phyloP scores from a whole-genome alignment of 2,888 invertebrate species.

The Brachylomia viminalis region DNA sequence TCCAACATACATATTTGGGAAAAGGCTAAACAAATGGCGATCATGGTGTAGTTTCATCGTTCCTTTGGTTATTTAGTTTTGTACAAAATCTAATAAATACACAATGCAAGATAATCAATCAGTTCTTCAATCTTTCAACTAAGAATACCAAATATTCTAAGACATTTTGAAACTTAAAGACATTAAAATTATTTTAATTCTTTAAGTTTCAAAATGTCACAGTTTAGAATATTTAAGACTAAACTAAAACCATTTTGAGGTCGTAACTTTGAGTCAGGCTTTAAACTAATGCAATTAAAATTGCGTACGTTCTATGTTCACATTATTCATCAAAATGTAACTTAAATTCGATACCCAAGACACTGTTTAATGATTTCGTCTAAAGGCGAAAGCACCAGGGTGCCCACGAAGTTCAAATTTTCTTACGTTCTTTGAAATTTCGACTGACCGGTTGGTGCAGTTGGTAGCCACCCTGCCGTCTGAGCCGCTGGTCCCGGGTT shows the following conservation, averaged over 20 bases:
- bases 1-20: too few species aligned
- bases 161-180: not conserved
- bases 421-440: not conserved
- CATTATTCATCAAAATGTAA: not conserved
- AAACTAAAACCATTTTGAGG: conserved; percentile 26
- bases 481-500: too few species aligned
- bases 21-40: too few species aligned
- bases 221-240: too few species aligned
- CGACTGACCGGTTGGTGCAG: too few species aligned
- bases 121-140: not conserved
- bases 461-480: too few species aligned
- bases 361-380: not conserved
- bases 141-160: conserved; percentile 5
- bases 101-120: not conserved
- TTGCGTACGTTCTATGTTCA: conserved; percentile 8
- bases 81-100: not conserved
- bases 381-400: not conserved
- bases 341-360: not conserved
- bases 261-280: conserved; percentile 2
- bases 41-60: too few species aligned
- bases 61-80: too few species aligned
- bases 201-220: too few species aligned
- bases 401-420: not conserved
- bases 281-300: conserved; percentile 37
- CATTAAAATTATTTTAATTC: not conserved